Base-by-base conservation (phyloP, 2,888 invertebrate species). In the Cheilosia pagana region DNA sequence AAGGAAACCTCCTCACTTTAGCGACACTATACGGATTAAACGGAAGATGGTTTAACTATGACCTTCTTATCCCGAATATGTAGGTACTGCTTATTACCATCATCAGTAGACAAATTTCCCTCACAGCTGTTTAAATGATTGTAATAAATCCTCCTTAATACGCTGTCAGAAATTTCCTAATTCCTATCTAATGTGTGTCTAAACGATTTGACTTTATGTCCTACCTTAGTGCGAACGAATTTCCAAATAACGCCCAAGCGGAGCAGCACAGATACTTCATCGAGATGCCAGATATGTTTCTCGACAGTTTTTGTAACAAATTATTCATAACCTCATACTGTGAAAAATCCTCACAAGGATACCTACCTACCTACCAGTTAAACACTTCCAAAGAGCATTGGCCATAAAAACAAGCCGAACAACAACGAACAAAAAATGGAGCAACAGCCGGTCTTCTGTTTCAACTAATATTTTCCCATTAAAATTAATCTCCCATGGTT, bases 401-500 rank as follows among this genome's bases (percentile, higher is more conserved):
- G 8, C 25, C 60, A 72, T 19, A 43, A 60, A 59, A 76, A 43
- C 35, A 12, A 12, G 35, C 35, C 45, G 35, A 55, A 31, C 19
- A 52, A 48, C 7, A 8, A 25, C 6, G 31, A 6, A 14, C 59
- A 23, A 41, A 35, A 62, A 48, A 41, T 60, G 31, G 53, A 72
- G 53, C 65, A 82, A 53, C 74, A 70, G 74, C 62, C 50, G 53
- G 70, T 43, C 67, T 53, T 25, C 48, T 62, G 60, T 60, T 62
- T 43, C 68, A 62, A 72, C 82, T 78, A 83, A 83, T 83, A 78
- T 78, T 68, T 83, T 43, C 35, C 78, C 77, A 78, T 83, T 72
- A 82, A 82, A 82, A 77, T 82, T 77, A 83, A 83, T 83, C 77
- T 78, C 45, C 74, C 78, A 74, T 67, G 78, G 72, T 74, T 63